Evolutionary conservation across 37 sponge, comb jelly and placozoan species (phyloP), one percentile per base, ranked within the genome.

Genomic region (Beroe ovata): DNA sequence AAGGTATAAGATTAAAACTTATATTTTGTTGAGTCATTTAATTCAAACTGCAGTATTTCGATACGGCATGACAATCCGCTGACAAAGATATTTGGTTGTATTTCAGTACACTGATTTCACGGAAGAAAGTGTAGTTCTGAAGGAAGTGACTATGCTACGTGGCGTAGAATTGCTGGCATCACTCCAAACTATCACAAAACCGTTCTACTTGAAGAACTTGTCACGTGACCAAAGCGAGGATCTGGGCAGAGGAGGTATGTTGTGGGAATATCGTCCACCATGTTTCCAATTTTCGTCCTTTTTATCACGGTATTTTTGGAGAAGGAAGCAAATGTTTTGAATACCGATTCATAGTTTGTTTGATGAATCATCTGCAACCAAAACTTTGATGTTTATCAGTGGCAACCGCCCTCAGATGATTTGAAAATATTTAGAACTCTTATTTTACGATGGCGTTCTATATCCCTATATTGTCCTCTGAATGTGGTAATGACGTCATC

Each of bases 71-170:
- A n/a, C n/a, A n/a, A n/a, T n/a, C n/a, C n/a, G n/a, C n/a, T n/a
- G n/a, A n/a, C n/a, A n/a, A n/a, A n/a, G n/a, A n/a, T n/a, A n/a
- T n/a, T n/a, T n/a, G n/a, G n/a, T n/a, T n/a, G 11, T 47, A 19
- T 42, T 77, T 77, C 84, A 77, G 84, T 77, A 77, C 84, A 77
- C 84, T n/a, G 84, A 77, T 25, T 77, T 77, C 38, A 77, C 84
- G 1, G 84, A 77, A 42, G 84, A 77, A 35, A 77, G 42, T 39
- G 84, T 77, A 14, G 54, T 77, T 39, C 84, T 77, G 84, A 77
- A 77, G 47, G 84, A 77, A 19, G 54, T 77, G 0, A 77, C 84
- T 1, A 77, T 77, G 84, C 23, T 77, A 40, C 42, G 84, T n/a
- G 84, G 84, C 8, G 33, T 77, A 26, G 84, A 77, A 35, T 18